Conservation (phyloP, 2,888 invertebrate genomes). For the Julus scandinavius region DNA sequence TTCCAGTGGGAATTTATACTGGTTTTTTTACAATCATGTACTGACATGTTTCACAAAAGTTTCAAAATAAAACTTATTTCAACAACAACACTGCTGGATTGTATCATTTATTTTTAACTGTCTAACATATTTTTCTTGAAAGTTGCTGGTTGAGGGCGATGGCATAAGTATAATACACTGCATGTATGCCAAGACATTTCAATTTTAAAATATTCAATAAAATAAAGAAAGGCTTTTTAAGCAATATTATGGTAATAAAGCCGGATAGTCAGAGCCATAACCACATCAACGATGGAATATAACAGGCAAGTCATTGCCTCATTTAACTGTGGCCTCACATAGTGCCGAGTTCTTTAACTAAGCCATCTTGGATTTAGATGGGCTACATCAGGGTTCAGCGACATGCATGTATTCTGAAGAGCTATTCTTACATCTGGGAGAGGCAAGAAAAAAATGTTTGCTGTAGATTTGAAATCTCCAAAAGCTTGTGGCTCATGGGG, state of each 20-base stretch:
- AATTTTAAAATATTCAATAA: too few relatives aligned
- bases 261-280: too few relatives aligned
- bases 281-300: not conserved
- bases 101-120: too few relatives aligned
- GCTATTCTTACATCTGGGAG: constrained; percentile 34
- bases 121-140: too few relatives aligned
- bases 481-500: not conserved
- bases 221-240: too few relatives aligned
- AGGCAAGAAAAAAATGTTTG: not conserved
- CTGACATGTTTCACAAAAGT: not conserved
- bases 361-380: not conserved
- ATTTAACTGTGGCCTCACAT: not conserved
- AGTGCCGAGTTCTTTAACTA: not conserved
- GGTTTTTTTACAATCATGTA: too few relatives aligned
- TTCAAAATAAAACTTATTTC: not conserved
- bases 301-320: not conserved
- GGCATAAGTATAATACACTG: too few relatives aligned
- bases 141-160: too few relatives aligned
- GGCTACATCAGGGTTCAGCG: not conserved
- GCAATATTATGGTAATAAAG: too few relatives aligned
- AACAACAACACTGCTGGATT: too few relatives aligned
- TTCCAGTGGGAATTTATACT: too few relatives aligned
- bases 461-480: not conserved
- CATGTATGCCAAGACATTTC: too few relatives aligned
- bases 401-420: not conserved